Evolutionary conservation across 1,140 invertebrate genomes (phyloP).

Genomic region (Drosophila persimilis): DNA sequence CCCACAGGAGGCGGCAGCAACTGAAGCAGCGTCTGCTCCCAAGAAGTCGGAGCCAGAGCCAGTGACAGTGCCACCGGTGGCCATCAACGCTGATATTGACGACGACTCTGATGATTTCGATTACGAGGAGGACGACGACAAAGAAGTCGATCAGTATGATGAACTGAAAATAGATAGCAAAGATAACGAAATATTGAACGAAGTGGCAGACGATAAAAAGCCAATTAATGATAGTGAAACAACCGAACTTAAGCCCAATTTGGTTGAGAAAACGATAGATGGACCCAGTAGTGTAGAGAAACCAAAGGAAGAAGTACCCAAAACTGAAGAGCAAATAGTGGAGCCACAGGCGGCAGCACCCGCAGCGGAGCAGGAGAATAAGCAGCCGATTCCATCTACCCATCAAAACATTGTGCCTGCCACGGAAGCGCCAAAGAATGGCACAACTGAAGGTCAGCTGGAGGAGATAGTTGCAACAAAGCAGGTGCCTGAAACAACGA

Average conservation of each 20-base stretch:
- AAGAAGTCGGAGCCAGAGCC: neutral
- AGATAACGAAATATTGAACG: constrained; percentile 28
- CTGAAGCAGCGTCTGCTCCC: neutral
- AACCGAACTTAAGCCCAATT: constrained; percentile 1
- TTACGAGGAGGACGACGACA: constrained; percentile 36
- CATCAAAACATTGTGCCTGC: neutral
- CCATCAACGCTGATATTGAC: constrained; percentile 34
- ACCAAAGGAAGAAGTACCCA: neutral
- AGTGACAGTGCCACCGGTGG: neutral
- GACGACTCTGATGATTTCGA: constrained; percentile 49
- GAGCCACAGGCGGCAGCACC: neutral
- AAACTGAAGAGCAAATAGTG: neutral
- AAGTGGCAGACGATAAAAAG: constrained; percentile 32
- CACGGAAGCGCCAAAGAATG: neutral
- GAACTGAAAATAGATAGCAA: constrained; percentile 35
- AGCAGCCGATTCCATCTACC: neutral
- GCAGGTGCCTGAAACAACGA: neutral
- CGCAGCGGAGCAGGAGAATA: neutral
- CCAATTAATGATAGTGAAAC: constrained; percentile 12
- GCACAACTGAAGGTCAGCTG: neutral
- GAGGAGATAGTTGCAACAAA: neutral
- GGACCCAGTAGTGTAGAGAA: too few relatives aligned
- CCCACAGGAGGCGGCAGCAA: neutral
- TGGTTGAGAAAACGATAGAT: constrained; percentile 6
- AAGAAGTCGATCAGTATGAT: constrained; percentile 32